phyloP scores from a whole-genome alignment of 1,140 invertebrate species.

The Cephus cinctus region DNA sequence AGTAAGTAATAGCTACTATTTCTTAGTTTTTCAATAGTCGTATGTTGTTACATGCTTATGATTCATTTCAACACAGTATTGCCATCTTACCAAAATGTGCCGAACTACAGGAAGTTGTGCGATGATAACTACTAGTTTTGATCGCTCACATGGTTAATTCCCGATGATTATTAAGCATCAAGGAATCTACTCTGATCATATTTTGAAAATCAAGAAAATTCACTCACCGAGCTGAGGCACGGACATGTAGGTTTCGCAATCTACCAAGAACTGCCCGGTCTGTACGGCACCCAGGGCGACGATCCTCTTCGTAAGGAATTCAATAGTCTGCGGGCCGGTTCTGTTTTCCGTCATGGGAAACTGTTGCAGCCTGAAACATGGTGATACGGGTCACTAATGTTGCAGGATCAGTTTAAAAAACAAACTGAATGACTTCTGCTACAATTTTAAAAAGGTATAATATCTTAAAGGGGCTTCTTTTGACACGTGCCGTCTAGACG shows the following conservation, averaged over 20 bases:
- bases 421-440: not conserved
- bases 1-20: no score
- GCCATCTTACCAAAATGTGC: not conserved
- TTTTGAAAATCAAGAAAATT: slow-evolving; percentile 1
- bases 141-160: no score
- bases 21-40: no score
- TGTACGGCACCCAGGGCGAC: slow-evolving; percentile 82
- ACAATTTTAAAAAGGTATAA: not conserved
- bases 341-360: slow-evolving; percentile 84
- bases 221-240: slow-evolving; percentile 67
- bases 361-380: slow-evolving; percentile 63
- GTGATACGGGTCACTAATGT: slow-evolving; percentile 1
- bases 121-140: no score
- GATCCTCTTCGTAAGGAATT: slow-evolving; percentile 82
- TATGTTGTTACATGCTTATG: no score
- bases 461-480: no score
- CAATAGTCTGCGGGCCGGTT: slow-evolving; percentile 82
- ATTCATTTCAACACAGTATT: no score
- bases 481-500: not conserved
- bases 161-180: not conserved
- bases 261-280: slow-evolving; percentile 87
- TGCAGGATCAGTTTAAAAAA: not conserved
- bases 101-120: slow-evolving; percentile 4
- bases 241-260: slow-evolving; percentile 91
- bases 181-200: not conserved